Evolutionary conservation across 2,113 vertebrate genomes (phyloP).

Genomic region (Pelodiscus sinensis): DNA sequence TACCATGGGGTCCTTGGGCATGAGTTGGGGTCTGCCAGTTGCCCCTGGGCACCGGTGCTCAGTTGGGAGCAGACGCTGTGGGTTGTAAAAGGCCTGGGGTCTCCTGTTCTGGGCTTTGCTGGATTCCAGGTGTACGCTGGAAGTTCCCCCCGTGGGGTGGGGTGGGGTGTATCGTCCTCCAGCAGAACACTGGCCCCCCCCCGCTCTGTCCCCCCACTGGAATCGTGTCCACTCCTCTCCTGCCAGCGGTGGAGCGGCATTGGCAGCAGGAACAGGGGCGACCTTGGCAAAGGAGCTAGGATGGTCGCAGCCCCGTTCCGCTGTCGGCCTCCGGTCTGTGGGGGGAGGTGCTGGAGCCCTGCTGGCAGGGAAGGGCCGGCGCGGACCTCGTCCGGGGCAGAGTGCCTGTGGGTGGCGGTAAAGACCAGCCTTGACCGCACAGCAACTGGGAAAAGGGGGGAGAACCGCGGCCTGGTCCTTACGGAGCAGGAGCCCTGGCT

Average conservation of each 20-base stretch:
- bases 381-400: not conserved
- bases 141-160: not conserved
- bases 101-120: not conserved
- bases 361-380: not conserved
- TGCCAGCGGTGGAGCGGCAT: not conserved
- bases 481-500: conserved; percentile 19
- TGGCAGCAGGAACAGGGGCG: not conserved
- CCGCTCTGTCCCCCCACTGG: not conserved
- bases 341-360: not conserved
- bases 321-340: not conserved
- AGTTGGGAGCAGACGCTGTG: not conserved
- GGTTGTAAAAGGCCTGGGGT: not conserved
- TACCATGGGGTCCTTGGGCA: not conserved
- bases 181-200: not conserved
- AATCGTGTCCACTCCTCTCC: not conserved
- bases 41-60: not conserved
- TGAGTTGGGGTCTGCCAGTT: not conserved
- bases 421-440: not conserved
- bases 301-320: not conserved
- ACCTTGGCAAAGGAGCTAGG: not conserved
- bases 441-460: not conserved
- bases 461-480: conserved; percentile 34
- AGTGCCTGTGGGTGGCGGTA: not conserved
- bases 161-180: not conserved
- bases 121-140: not conserved